Evolutionary conservation across 2,797 vertebrate species (phyloP).

Genomic region (Phoebastria nigripes): DNA sequence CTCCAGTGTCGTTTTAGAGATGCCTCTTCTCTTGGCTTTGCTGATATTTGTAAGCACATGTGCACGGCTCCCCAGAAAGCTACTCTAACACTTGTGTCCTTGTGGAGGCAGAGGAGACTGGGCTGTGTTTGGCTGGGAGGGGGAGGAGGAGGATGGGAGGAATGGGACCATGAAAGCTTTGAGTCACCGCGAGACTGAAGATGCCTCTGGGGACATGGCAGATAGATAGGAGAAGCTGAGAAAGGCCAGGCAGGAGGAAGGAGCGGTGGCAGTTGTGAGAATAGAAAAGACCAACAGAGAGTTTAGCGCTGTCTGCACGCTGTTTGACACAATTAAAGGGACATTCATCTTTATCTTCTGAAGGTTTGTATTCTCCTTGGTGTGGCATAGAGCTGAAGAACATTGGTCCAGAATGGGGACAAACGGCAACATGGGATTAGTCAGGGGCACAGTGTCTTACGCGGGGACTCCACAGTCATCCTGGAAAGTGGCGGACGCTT

Average conservation of each 20-base stretch:
- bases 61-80: background rate
- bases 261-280: background rate
- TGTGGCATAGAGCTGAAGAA: background rate
- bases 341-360: background rate
- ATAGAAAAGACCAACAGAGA: background rate
- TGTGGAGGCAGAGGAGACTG: background rate
- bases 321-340: background rate
- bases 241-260: background rate
- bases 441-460: background rate
- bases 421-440: background rate
- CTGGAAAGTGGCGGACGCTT: background rate
- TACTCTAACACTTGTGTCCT: background rate
- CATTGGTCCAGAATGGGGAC: background rate
- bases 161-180: background rate
- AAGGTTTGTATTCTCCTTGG: background rate
- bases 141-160: background rate
- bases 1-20: background rate
- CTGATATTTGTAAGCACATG: background rate
- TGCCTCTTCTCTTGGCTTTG: background rate
- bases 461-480: background rate
- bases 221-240: background rate
- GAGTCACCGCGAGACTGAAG: background rate
- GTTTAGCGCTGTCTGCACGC: background rate
- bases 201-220: background rate
- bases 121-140: background rate